Evolutionary conservation across 2,888 invertebrate species (phyloP).

Genomic region (Nomada lathburiana): DNA sequence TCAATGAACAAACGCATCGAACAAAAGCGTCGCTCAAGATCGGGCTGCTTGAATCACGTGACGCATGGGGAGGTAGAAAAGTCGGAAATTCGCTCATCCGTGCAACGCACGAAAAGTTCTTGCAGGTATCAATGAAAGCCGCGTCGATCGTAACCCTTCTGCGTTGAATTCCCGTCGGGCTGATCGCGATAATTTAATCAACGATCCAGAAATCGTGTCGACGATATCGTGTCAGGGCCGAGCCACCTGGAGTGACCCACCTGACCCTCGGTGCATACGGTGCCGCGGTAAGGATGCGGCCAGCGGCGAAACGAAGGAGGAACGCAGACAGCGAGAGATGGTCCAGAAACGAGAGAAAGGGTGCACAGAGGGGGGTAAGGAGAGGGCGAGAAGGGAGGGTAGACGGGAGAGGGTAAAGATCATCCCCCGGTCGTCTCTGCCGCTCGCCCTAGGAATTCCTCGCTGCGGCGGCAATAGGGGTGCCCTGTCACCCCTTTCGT

Average conservation of each 20-base stretch:
- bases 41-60: no score
- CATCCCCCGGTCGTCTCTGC: slow-evolving; percentile 67
- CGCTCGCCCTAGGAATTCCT: slow-evolving; percentile 74
- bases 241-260: slow-evolving; percentile 73
- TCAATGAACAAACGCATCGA: no score
- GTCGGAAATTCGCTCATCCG: background rate
- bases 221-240: slow-evolving; percentile 72
- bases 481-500: slow-evolving; percentile 70
- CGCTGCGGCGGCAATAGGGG: slow-evolving; percentile 66
- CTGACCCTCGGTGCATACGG: slow-evolving; percentile 66
- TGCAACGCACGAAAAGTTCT: background rate
- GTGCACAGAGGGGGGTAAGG: background rate
- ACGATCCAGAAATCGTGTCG: slow-evolving; percentile 68
- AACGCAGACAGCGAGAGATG: slow-evolving; percentile 19
- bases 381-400: slow-evolving; percentile 14
- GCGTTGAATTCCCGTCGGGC: slow-evolving; percentile 33
- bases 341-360: slow-evolving; percentile 5
- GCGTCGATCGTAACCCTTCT: background rate
- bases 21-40: no score
- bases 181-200: slow-evolving; percentile 70
- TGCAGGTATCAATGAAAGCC: background rate
- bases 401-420: slow-evolving; percentile 65
- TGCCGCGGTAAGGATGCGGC: slow-evolving; percentile 46
- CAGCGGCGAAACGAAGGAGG: slow-evolving; percentile 4
- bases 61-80: background rate